Percentiles rank a stretch among this genome's conserved stretches.
Conservation (phyloP, 2,888 invertebrate genomes). For the Hyposoter dolosus region DNA sequence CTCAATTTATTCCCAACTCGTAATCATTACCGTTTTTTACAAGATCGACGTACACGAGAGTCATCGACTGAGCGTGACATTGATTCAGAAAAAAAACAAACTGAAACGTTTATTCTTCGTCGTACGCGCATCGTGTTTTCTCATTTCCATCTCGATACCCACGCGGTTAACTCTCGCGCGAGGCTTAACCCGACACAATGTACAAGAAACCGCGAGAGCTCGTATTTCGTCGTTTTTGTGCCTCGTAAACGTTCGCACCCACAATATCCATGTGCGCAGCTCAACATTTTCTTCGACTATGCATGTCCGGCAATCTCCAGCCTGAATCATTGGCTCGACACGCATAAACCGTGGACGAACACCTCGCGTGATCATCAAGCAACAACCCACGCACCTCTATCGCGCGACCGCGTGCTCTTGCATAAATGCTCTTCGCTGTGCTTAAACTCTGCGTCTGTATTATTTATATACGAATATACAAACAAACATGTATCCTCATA, state of each 20-base stretch:
- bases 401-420: conserved; percentile 45
- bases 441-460: background rate
- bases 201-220: conserved; percentile 5
- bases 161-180: background rate
- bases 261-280: background rate
- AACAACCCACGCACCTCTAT: conserved; percentile 53
- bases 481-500: background rate
- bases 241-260: background rate
- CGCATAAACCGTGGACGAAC: conserved; percentile 48
- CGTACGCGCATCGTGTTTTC: background rate
- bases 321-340: conserved; percentile 58
- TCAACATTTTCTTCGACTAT: conserved; percentile 16
- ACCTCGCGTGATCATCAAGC: conserved; percentile 55
- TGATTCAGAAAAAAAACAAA: background rate
- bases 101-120: background rate
- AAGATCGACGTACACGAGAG: background rate
- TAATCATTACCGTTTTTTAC: background rate
- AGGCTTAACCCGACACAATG: conserved; percentile 17
- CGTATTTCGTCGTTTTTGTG: conserved; percentile 11
- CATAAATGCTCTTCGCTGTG: conserved; percentile 52
- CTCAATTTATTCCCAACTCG: background rate
- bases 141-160: background rate
- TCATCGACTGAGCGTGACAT: background rate
- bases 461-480: conserved; percentile 16
- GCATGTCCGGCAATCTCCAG: conserved; percentile 31